phyloP scores from a whole-genome alignment of 2,113 vertebrate genomes.

The Cygnus buccinator region DNA sequence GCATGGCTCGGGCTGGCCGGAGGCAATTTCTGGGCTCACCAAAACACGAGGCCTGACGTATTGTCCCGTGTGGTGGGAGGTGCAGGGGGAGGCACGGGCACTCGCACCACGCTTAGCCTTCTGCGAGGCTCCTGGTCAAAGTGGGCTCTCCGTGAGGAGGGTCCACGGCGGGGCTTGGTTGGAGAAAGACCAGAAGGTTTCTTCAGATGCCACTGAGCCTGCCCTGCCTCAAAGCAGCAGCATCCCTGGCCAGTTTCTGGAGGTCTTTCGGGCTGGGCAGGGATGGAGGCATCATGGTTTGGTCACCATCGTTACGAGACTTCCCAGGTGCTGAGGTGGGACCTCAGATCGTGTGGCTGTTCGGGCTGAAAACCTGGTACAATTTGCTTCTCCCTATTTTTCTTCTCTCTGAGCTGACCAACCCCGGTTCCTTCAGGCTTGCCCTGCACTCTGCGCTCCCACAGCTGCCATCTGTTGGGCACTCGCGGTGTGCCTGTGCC shows the following conservation, averaged over 20 bases:
- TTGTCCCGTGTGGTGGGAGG: not conserved
- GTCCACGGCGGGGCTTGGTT: not conserved
- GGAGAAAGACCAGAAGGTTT: not conserved
- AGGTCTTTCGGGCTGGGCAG: not conserved
- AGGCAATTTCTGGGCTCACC: not conserved
- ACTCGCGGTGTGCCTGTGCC: not conserved
- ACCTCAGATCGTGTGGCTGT: not conserved
- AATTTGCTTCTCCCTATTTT: not conserved
- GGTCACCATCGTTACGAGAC: not conserved
- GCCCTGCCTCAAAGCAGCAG: not conserved
- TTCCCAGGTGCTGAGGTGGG: not conserved
- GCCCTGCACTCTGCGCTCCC: not conserved
- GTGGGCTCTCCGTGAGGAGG: not conserved
- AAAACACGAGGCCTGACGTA: too few relatives aligned
- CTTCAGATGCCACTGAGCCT: not conserved
- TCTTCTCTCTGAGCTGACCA: not conserved
- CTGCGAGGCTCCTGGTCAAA: not conserved
- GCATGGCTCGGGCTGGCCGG: not conserved
- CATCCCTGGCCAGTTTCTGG: not conserved
- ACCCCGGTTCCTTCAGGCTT: rapidly evolving
- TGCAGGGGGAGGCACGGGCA: not conserved
- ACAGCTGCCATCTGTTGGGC: not conserved
- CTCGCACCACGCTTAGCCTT: not conserved
- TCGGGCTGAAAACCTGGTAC: not conserved
- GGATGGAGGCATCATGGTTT: not conserved